Conservation (phyloP, 2,797 vertebrate species). For the Cottoperca gobio region DNA sequence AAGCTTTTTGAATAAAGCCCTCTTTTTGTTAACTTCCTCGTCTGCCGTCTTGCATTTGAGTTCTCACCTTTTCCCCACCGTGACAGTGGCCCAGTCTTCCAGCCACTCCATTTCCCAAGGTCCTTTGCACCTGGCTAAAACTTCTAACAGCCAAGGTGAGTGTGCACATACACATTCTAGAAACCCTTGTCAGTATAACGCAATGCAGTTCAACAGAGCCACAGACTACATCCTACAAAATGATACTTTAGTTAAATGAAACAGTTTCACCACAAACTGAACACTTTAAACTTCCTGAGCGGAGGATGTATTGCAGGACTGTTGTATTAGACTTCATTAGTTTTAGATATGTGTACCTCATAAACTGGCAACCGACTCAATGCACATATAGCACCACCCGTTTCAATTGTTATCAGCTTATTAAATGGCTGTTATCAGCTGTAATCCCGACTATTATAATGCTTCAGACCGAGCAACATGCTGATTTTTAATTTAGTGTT, state of each 20-base stretch:
- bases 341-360: neutral
- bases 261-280: neutral
- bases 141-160: constrained; percentile 30
- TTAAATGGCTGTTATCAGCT: too few relatives aligned
- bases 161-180: neutral
- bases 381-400: neutral
- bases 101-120: constrained; percentile 76
- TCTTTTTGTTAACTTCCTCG: too few relatives aligned
- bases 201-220: neutral
- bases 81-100: constrained; percentile 42
- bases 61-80: too few relatives aligned
- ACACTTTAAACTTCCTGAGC: neutral
- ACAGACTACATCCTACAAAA: neutral
- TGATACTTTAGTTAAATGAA: neutral
- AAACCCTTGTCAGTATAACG: too few relatives aligned
- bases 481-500: neutral
- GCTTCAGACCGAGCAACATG: too few relatives aligned
- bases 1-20: too few relatives aligned
- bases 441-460: too few relatives aligned
- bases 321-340: too few relatives aligned
- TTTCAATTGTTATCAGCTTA: too few relatives aligned
- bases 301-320: too few relatives aligned
- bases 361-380: neutral
- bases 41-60: too few relatives aligned
- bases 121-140: constrained; percentile 56